Evolutionary conservation across 2,113 vertebrate species (phyloP).

Genomic region (Pavo muticus): DNA sequence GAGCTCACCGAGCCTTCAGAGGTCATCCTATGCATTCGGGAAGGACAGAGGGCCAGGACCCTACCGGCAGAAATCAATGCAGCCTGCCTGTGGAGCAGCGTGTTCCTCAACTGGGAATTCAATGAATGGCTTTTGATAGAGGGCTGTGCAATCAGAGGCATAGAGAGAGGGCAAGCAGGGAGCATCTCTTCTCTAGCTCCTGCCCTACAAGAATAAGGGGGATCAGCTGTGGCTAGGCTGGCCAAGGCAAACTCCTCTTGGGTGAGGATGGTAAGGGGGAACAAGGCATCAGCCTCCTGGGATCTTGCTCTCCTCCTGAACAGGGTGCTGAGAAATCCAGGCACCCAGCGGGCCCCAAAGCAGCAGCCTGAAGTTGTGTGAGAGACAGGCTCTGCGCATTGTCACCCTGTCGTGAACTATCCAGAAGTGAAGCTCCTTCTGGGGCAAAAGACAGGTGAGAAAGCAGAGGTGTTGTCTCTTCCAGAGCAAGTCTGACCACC

Average conservation of each 20-base stretch:
- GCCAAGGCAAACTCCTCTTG: not conserved
- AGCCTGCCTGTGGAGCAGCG: not conserved
- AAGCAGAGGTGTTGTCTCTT: constrained; percentile 19
- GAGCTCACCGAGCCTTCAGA: not conserved
- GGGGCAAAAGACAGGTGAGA: not conserved
- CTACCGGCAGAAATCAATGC: not conserved
- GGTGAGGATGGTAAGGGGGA: not conserved
- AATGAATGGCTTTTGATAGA: not conserved
- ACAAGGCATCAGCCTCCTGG: not conserved
- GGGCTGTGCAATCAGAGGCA: not conserved
- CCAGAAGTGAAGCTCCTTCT: not conserved
- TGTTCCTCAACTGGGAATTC: not conserved
- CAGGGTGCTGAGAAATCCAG: not conserved
- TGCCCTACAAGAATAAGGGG: not conserved
- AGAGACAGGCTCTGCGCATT: not conserved
- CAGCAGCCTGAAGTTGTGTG: not conserved
- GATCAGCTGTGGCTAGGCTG: not conserved
- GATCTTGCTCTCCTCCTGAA: not conserved
- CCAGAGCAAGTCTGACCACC: not conserved
- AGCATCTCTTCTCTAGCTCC: not conserved
- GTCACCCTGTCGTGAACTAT: not conserved
- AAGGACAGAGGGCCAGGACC: not conserved
- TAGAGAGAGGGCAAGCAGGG: not conserved
- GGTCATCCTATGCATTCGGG: not conserved
- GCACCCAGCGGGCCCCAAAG: not conserved